phyloP scores from a whole-genome alignment of 2,113 vertebrate genomes.

The Chlamydotis undulata region DNA sequence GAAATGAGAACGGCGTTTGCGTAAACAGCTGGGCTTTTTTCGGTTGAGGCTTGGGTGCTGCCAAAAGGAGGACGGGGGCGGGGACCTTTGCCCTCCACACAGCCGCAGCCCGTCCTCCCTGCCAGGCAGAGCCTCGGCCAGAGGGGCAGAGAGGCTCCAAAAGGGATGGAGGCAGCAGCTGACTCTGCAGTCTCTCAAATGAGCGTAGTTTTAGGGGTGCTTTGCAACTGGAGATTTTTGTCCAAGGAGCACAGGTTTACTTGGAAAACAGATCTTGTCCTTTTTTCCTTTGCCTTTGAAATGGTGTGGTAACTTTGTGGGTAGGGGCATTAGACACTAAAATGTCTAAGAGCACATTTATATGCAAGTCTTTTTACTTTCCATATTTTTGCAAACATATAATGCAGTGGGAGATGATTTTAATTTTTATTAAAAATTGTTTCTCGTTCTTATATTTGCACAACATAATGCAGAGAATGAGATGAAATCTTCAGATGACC shows the following conservation, averaged over 20 bases:
- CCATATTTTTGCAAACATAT: not conserved
- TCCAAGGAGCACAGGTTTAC: not conserved
- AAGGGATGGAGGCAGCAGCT: not conserved
- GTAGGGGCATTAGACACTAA: fast-evolving
- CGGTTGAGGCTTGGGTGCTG: not conserved
- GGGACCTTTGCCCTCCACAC: fast-evolving
- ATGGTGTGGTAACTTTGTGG: not conserved
- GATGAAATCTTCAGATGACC: constrained; percentile 17
- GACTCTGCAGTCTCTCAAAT: not conserved
- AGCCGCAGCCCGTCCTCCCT: not conserved
- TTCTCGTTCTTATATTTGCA: constrained; percentile 15
- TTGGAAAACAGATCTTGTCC: not conserved
- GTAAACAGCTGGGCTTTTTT: fast-evolving
- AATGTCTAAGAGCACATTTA: not conserved
- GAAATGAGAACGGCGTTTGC: fast-evolving
- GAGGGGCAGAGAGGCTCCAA: not conserved
- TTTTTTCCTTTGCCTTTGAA: not conserved
- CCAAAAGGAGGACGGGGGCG: not conserved
- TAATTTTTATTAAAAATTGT: constrained; percentile 27
- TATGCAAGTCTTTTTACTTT: not conserved
- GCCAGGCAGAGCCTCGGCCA: fast-evolving
- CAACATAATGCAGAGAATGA: not conserved
- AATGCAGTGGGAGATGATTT: not conserved
- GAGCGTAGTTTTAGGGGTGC: fast-evolving
- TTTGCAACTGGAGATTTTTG: not conserved